Evolutionary conservation across 2,888 invertebrate genomes (phyloP).

Genomic region (Phortica magna): DNA sequence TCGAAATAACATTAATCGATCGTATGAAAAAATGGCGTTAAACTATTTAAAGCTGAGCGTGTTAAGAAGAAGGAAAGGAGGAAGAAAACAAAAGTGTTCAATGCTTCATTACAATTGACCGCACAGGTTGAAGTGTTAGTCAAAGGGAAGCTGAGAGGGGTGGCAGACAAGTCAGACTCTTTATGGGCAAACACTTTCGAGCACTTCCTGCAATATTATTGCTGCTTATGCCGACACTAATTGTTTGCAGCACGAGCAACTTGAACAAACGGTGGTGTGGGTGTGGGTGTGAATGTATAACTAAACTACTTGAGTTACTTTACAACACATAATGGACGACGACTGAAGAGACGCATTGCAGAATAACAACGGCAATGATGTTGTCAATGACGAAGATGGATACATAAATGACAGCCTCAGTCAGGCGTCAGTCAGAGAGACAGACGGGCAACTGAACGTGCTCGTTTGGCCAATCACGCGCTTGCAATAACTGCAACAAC

Average conservation of each 20-base stretch:
- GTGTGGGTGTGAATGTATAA: not conserved
- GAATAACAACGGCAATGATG: not conserved
- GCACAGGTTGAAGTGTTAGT: not conserved
- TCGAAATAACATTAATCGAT: too few relatives aligned
- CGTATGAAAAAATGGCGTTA: too few relatives aligned
- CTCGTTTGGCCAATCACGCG: not conserved
- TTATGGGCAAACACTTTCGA: not conserved
- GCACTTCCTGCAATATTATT: not conserved
- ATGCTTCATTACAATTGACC: too few relatives aligned
- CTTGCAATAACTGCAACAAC: not conserved
- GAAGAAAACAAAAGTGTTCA: too few relatives aligned
- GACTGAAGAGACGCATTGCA: not conserved
- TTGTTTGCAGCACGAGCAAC: constrained; percentile 42
- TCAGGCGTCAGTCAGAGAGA: constrained; percentile 20
- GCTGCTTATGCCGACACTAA: constrained; percentile 39
- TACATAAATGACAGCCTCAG: not conserved
- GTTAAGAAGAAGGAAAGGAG: too few relatives aligned
- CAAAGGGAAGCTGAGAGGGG: not conserved
- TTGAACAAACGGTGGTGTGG: constrained; percentile 35
- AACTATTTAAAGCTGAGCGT: too few relatives aligned
- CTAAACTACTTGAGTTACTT: not conserved
- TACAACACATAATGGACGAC: not conserved
- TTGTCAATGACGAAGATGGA: not conserved
- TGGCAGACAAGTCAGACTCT: not conserved
- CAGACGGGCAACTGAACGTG: constrained; percentile 32